A percentile compares a stretch with the other conserved stretches of the same genome.
Conservation (phyloP, 2,113 vertebrate species). For the Hemiscyllium ocellatum region DNA sequence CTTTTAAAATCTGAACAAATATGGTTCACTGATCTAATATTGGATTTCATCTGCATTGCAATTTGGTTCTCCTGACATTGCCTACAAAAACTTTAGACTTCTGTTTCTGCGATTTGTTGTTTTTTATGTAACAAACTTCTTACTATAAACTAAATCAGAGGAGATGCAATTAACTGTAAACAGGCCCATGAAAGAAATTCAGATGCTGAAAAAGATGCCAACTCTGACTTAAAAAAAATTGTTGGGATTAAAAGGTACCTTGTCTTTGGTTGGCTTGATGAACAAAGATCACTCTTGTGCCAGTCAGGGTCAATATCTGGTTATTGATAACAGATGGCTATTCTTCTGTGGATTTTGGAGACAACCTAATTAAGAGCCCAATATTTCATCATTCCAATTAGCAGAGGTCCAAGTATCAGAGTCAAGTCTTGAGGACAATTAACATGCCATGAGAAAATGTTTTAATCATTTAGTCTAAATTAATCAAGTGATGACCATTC, state of each 20-base stretch:
- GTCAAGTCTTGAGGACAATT: background rate
- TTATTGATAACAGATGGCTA: slow-evolving; percentile 8
- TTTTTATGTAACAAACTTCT: background rate
- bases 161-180: background rate
- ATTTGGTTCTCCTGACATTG: background rate
- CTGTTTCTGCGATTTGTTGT: background rate
- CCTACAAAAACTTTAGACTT: background rate
- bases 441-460: background rate
- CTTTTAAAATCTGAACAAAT: background rate
- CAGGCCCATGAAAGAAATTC: background rate
- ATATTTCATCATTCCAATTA: background rate
- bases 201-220: background rate
- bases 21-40: background rate
- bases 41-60: background rate
- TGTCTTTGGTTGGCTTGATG: background rate
- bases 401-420: background rate
- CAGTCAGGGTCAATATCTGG: background rate
- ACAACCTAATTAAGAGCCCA: background rate
- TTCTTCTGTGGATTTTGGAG: background rate
- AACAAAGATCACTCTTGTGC: background rate
- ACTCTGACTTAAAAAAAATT: background rate
- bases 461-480: background rate
- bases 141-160: background rate
- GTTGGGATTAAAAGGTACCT: background rate
- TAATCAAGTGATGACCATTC: background rate